A percentile compares a stretch with the other conserved stretches of the same genome.
phyloP scores from a whole-genome alignment of 2,113 vertebrate species.

The Notothenia rossii region DNA sequence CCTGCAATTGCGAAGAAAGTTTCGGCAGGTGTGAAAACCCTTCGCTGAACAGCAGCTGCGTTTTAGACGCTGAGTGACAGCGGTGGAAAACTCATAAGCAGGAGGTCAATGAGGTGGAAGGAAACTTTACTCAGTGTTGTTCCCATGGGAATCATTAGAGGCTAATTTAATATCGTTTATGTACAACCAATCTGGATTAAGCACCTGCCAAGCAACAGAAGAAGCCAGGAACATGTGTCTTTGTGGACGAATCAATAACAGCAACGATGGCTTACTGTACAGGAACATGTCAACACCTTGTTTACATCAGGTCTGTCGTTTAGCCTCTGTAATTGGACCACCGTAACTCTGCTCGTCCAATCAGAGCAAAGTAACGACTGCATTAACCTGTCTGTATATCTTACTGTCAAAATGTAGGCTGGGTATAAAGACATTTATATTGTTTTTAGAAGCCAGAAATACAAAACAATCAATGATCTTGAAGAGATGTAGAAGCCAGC shows the following conservation, averaged over 20 bases:
- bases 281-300: not conserved
- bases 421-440: too few species aligned
- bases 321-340: not conserved
- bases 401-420: not conserved
- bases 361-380: not conserved
- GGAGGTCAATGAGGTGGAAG: conserved; percentile 46
- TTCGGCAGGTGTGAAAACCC: conserved; percentile 30
- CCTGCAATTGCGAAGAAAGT: not conserved
- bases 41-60: conserved; percentile 23
- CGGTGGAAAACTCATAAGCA: conserved; percentile 19
- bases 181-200: conserved; percentile 48
- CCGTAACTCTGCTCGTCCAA: not conserved
- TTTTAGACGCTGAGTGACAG: conserved; percentile 17
- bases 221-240: conserved; percentile 26
- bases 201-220: conserved; percentile 57
- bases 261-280: conserved; percentile 15
- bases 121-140: conserved; percentile 34
- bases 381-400: not conserved
- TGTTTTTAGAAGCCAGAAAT: too few species aligned
- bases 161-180: conserved; percentile 59
- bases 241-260: conserved; percentile 31
- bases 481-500: too few species aligned
- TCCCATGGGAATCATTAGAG: conserved; percentile 52
- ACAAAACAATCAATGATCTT: too few species aligned
- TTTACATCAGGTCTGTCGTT: not conserved